phyloP scores from a whole-genome alignment of 2,888 invertebrate species.

The Gryllus longicercus region DNA sequence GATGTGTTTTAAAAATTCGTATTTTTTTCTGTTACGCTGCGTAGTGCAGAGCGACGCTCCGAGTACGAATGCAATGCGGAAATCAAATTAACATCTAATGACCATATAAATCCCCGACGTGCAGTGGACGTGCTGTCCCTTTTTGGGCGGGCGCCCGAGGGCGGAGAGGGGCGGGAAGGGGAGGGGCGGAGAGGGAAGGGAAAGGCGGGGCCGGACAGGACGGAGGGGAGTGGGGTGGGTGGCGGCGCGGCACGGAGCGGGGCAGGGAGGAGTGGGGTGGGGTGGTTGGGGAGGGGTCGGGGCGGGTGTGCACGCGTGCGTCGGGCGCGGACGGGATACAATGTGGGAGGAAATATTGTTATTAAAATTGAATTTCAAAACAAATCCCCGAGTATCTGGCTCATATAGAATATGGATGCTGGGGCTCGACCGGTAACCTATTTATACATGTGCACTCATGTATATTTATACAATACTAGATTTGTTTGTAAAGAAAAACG shows the following conservation, averaged over 20 bases:
- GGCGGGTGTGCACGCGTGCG: too few species aligned
- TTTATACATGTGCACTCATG: conserved; percentile 17
- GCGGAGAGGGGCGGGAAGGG: not conserved
- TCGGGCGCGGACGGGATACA: not conserved
- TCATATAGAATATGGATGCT: conserved; percentile 6
- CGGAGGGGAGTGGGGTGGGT: too few species aligned
- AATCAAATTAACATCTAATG: conserved; percentile 17
- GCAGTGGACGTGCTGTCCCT: not conserved
- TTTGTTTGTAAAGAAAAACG: conserved; percentile 17
- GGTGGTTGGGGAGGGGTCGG: too few species aligned
- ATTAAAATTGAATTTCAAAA: conserved; percentile 6
- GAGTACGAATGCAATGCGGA: not conserved
- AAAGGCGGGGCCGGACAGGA: too few species aligned
- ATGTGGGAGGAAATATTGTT: conserved; percentile 17
- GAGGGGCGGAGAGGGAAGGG: not conserved
- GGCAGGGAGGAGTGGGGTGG: too few species aligned
- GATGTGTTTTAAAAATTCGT: conserved; percentile 10
- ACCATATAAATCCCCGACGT: conserved; percentile 17
- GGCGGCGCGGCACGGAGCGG: too few species aligned
- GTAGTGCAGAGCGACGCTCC: not conserved
- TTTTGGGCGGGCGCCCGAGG: not conserved
- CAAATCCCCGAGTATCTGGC: conserved; percentile 8
- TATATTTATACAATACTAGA: conserved; percentile 17
- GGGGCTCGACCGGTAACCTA: conserved; percentile 9
- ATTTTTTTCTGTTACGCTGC: not conserved